Evolutionary conservation across 92 coral and sea anemone genomes (phyloP), one percentile per base, ranked within the genome.

Genomic region (Umimayanthus kanabou): DNA sequence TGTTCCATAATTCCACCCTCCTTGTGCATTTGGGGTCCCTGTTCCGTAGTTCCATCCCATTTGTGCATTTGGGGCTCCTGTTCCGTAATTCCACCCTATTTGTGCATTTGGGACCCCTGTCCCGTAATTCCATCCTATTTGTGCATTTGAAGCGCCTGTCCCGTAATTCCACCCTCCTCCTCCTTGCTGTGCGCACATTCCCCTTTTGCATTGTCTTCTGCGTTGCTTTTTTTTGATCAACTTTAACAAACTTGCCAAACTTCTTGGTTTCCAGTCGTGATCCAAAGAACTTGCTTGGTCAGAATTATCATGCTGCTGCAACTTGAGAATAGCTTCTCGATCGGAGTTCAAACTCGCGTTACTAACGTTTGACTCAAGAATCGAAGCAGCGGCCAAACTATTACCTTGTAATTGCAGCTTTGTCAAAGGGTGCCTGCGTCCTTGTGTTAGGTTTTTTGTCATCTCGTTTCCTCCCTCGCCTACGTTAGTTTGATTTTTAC

Each of bases 81-180:
- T 53, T 1, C 55, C 43, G 65, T 67, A 66, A 28, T 69, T 82
- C 86, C 86, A 67, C 13, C 72, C 86, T 67, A 75, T 58, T 29
- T 71, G 57, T 5, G 30, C 47, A 28, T 4, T 16, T 26, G 66
- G 66, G 30, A 14, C 83, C 7, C 66, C 83, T 25, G 67, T 53
- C 29, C 22, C 50, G 28, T 20, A 40, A 47, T n/a, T 76, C 80
- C 50, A 39, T 9, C 80, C 80, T 76, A 45, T 67, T 43, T 80
- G 84, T 40, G 16, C 14, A 57, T 53, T 80, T 0, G 71, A 6
- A 29, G n/a, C 47, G 9, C 69, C 84, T 30, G 47, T 80, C 69
- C 77, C 77, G n/a, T 61, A 39, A 15, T 81, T 81, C 57, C 74
- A 22, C 13, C 85, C 85, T 45, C 73, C 37, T 25, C 75, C 72